A percentile compares a stretch with the other conserved stretches of the same genome.
Evolutionary conservation across 2,113 vertebrate genomes (phyloP).

Genomic region (Sula dactylatra): DNA sequence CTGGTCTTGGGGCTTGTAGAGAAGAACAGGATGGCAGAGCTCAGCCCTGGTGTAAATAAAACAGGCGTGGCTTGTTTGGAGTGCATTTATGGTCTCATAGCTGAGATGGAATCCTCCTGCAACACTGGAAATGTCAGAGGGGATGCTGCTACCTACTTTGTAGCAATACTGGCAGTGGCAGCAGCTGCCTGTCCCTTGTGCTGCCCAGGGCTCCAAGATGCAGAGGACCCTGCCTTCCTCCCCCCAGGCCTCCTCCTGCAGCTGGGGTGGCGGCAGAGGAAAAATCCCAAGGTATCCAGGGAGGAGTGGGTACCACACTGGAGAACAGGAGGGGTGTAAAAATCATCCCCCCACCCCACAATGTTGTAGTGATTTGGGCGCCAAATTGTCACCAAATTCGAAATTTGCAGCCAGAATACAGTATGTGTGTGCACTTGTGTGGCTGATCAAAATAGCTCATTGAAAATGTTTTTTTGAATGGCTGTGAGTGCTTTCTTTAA

Average conservation of each 20-base stretch:
- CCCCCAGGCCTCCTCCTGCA: background rate
- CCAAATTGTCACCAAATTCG: background rate
- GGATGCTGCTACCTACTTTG: background rate
- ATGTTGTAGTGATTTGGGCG: background rate
- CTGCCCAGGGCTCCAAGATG: background rate
- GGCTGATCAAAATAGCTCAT: background rate
- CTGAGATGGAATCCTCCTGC: background rate
- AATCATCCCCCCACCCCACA: fast-evolving
- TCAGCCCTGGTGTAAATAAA: background rate
- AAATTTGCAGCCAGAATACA: background rate
- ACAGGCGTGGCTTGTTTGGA: background rate
- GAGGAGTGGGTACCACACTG: background rate
- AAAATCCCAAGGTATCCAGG: background rate
- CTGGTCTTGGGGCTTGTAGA: background rate
- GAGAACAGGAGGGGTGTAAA: background rate
- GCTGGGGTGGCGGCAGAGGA: background rate
- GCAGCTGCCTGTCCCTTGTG: background rate
- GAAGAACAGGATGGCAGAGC: fast-evolving
- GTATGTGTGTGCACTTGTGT: background rate
- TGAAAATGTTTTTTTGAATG: background rate
- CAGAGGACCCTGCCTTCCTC: background rate
- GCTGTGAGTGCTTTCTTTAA: background rate
- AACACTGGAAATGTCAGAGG: background rate
- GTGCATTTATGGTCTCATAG: background rate
- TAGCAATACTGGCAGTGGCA: background rate